phyloP scores from a whole-genome alignment of 2,113 vertebrate species.

The Pteruthius melanotis region DNA sequence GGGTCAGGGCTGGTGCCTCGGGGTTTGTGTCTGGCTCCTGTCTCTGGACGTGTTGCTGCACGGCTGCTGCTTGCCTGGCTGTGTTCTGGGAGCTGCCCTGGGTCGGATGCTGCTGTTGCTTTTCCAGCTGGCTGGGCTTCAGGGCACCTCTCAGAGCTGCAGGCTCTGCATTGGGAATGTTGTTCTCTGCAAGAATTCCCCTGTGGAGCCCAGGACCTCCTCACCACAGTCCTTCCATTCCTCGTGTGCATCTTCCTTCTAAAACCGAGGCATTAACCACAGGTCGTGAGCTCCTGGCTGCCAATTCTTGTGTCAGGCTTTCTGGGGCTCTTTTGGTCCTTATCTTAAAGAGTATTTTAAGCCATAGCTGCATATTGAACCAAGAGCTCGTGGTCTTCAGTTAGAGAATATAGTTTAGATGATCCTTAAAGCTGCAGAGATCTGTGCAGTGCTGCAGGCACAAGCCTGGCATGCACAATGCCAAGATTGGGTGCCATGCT shows the following conservation, averaged over 20 bases:
- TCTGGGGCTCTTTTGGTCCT: background rate
- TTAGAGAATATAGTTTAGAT: background rate
- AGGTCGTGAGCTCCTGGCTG: background rate
- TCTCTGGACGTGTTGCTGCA: background rate
- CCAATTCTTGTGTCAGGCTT: background rate
- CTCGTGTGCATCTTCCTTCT: background rate
- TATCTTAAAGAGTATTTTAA: background rate
- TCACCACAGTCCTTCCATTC: background rate
- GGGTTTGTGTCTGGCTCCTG: background rate
- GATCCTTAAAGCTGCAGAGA: background rate
- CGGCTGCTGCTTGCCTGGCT: background rate
- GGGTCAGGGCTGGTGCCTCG: background rate
- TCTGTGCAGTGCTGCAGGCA: background rate
- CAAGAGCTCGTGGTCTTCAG: background rate
- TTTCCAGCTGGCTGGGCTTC: conserved; percentile 8
- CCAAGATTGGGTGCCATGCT: background rate
- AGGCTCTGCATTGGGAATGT: background rate
- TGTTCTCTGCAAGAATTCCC: background rate
- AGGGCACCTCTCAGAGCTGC: background rate
- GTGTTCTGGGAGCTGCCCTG: background rate
- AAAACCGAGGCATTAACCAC: background rate
- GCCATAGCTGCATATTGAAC: background rate
- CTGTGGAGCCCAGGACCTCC: background rate
- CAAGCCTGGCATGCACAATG: background rate
- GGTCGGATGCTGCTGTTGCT: background rate